Conservation (phyloP, 2,797 vertebrate genomes). For the Cheirogaleus major region DNA sequence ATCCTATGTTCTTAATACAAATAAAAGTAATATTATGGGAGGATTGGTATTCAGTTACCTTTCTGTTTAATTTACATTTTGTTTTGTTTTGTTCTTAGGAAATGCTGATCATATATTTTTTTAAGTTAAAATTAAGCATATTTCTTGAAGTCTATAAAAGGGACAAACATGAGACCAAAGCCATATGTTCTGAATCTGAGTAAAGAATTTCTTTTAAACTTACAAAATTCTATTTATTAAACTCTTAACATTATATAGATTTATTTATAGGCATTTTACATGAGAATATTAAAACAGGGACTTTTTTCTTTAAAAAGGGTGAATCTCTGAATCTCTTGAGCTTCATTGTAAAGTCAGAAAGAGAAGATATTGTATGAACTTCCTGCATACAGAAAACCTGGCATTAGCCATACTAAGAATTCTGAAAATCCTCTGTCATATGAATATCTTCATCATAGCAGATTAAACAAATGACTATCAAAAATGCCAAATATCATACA, state of each 20-base stretch:
- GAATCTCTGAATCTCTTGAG: neutral
- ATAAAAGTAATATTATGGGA: neutral
- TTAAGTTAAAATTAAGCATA: neutral
- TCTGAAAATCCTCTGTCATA: neutral
- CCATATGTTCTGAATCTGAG: neutral
- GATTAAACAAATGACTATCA: neutral
- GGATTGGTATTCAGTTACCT: neutral
- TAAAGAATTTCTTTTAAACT: neutral
- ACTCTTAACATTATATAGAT: neutral
- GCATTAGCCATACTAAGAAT: neutral
- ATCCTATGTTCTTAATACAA: neutral
- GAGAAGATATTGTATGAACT: neutral
- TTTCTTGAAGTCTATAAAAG: neutral
- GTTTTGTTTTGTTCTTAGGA: conserved; percentile 1
- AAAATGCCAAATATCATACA: neutral
- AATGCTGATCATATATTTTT: neutral
- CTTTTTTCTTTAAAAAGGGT: neutral
- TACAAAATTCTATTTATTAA: neutral
- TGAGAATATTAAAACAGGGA: neutral
- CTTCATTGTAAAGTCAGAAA: neutral
- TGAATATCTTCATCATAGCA: neutral
- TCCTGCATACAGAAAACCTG: neutral
- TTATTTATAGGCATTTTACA: neutral
- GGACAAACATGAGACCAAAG: neutral
- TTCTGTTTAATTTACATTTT: neutral